Conservation (phyloP, 2,888 invertebrate genomes). For the Ischnus inquisitorius region DNA sequence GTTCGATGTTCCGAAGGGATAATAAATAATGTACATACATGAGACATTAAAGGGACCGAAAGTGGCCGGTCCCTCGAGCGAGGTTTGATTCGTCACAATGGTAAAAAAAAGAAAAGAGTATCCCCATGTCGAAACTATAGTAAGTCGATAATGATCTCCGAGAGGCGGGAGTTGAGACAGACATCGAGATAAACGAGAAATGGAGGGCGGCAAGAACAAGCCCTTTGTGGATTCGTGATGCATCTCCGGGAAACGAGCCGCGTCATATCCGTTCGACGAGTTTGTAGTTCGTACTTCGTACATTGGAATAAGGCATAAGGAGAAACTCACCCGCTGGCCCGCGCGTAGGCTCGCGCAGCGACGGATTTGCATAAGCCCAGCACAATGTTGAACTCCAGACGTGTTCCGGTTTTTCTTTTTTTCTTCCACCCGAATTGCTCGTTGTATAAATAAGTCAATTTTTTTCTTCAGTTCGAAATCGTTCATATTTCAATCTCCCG, state of each 20-base stretch:
- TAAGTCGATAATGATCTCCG: conserved; percentile 45
- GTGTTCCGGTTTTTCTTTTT: not conserved
- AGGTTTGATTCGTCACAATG: not conserved
- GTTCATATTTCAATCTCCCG: not conserved
- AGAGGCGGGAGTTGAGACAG: conserved; percentile 21
- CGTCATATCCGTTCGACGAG: conserved; percentile 76
- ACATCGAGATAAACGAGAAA: conserved; percentile 51
- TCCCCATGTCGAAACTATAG: conserved; percentile 24
- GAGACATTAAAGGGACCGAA: too few relatives aligned
- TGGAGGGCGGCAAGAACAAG: conserved; percentile 32
- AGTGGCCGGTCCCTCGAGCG: too few relatives aligned
- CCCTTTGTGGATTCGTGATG: conserved; percentile 76
- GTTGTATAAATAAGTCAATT: not conserved
- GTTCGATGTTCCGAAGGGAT: too few relatives aligned
- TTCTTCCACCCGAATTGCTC: not conserved
- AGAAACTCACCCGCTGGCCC: conserved; percentile 43
- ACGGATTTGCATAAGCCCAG: conserved; percentile 76
- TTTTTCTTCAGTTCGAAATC: not conserved
- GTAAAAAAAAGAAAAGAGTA: not conserved
- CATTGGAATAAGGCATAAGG: conserved; percentile 22
- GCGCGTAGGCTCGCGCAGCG: conserved; percentile 45
- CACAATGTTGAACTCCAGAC: conserved; percentile 29
- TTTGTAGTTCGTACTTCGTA: conserved; percentile 38
- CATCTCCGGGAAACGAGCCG: conserved; percentile 73
- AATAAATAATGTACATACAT: too few relatives aligned